Evolutionary conservation across 2,113 vertebrate species (phyloP).

Genomic region (Dendropsophus ebraccatus): DNA sequence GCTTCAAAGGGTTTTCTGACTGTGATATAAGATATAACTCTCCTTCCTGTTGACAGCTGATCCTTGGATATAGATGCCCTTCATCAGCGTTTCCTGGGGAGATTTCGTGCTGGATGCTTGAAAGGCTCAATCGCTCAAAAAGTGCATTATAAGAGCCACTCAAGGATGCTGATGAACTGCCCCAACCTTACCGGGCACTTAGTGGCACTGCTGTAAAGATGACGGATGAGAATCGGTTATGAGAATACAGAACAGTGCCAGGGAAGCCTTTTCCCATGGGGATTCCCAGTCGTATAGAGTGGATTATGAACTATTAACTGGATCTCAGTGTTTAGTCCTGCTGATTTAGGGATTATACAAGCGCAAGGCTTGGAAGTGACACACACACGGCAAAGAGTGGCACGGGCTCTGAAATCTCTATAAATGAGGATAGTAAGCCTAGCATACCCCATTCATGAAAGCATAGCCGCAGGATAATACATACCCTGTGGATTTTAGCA

Average conservation of each 20-base stretch:
- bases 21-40: not conserved
- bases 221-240: not conserved
- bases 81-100: slow-evolving; percentile 1
- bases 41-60: not conserved
- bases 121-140: not conserved
- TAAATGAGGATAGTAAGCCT: too few relatives aligned
- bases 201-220: not conserved
- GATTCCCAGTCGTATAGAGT: not conserved
- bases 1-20: not conserved
- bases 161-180: not conserved
- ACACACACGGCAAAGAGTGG: not conserved
- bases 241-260: not conserved
- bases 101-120: slow-evolving; percentile 3
- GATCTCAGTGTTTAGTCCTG: not conserved
- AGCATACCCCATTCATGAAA: too few relatives aligned
- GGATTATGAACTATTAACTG: slow-evolving; percentile 45
- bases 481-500: too few relatives aligned
- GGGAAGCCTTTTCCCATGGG: slow-evolving; percentile 11
- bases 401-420: too few relatives aligned
- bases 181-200: not conserved
- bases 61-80: slow-evolving; percentile 13
- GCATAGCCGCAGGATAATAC: too few relatives aligned
- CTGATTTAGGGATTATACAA: not conserved
- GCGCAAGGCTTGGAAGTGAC: not conserved
- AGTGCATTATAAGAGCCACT: slow-evolving; percentile 16